These are phyloP conservation scores for Ganaspis brasiliensis DNA, from an alignment of 2,888 invertebrate species.

Conservation along the genomic window DNA sequence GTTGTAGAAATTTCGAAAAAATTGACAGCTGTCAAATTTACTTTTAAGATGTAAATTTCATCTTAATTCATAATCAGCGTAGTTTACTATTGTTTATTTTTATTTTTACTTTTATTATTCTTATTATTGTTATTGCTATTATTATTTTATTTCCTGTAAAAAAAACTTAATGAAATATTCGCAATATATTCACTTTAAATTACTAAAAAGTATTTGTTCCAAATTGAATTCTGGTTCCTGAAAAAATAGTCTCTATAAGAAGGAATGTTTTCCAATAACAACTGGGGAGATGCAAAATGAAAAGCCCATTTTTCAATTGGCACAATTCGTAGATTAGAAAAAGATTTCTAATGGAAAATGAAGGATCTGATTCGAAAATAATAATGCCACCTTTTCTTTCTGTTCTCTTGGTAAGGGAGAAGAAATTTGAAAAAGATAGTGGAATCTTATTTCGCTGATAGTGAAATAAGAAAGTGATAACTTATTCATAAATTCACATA, in stretches of 20 bases:
- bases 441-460: slow-evolving; percentile 7
- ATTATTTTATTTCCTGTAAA: no score
- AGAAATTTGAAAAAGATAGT: neutral
- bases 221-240: neutral
- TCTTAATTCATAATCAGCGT: no score
- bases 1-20: no score
- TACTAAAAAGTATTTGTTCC: neutral
- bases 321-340: slow-evolving; percentile 14
- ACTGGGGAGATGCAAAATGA: neutral
- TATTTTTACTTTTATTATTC: no score
- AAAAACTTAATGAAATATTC: no score
- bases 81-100: no score
- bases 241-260: neutral
- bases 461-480: slow-evolving; percentile 16
- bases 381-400: slow-evolving; percentile 11
- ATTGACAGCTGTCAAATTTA: no score
- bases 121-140: no score
- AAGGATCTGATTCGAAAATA: slow-evolving; percentile 24
- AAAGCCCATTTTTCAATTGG: slow-evolving; percentile 1
- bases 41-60: no score
- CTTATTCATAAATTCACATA: neutral
- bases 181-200: neutral
- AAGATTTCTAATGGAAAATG: slow-evolving; percentile 30
- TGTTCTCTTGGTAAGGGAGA: neutral
- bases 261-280: slow-evolving; percentile 9